phyloP scores from a whole-genome alignment of 2,113 vertebrate species.

The Cairina moschata region DNA sequence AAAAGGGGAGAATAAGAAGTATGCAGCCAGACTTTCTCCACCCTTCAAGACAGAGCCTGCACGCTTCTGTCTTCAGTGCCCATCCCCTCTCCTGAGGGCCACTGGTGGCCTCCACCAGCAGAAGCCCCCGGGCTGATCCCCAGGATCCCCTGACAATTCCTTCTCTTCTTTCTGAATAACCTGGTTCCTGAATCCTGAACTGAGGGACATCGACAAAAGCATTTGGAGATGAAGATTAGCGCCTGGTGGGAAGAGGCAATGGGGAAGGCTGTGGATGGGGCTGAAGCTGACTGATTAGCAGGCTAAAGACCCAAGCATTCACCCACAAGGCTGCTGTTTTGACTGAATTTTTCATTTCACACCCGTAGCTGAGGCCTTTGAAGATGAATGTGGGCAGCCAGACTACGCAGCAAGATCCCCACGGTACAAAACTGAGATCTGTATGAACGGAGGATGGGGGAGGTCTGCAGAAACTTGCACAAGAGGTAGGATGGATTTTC shows the following conservation, averaged over 20 bases:
- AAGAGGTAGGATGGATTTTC: conserved; percentile 7
- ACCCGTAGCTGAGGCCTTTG: not conserved
- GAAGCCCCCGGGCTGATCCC: not conserved
- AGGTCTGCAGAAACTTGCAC: not conserved
- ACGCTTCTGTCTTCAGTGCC: not conserved
- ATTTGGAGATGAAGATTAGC: not conserved
- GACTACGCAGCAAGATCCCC: not conserved
- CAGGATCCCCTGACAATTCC: not conserved
- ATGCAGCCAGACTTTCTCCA: not conserved
- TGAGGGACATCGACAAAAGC: not conserved
- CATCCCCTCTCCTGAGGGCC: not conserved
- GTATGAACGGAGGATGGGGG: not conserved
- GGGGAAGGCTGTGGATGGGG: not conserved
- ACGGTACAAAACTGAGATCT: not conserved
- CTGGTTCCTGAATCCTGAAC: not conserved
- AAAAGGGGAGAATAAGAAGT: not conserved
- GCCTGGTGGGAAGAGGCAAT: not conserved
- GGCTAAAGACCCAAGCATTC: not conserved
- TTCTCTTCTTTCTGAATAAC: not conserved
- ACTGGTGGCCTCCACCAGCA: not conserved
- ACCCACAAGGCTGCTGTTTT: not conserved
- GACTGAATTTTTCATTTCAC: not conserved
- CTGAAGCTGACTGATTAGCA: not conserved
- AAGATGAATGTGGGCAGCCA: not conserved
- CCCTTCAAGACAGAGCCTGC: not conserved